A percentile compares a stretch with the other conserved stretches of the same genome.
Conservation (phyloP, 2,797 vertebrate species). For the Trichosurus vulpecula region DNA sequence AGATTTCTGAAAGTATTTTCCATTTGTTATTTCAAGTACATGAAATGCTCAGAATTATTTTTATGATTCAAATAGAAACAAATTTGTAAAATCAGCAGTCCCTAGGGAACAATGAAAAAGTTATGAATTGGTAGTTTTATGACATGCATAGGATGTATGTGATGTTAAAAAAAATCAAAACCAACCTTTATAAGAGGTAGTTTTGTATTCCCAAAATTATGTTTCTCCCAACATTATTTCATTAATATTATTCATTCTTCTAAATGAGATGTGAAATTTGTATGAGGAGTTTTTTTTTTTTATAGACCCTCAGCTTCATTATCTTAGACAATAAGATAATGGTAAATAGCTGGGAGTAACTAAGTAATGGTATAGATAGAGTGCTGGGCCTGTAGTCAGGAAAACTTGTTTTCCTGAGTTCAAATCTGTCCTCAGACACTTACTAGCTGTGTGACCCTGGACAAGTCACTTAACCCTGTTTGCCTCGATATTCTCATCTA, state of each 20-base stretch:
- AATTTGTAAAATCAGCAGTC: neutral
- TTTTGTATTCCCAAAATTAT: conserved; percentile 46
- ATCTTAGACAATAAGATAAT: neutral
- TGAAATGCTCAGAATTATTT: conserved; percentile 2
- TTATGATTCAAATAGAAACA: conserved; percentile 5
- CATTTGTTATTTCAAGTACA: conserved; percentile 8
- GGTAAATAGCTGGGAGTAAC: neutral
- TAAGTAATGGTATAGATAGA: too few species aligned
- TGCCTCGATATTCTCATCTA: too few species aligned
- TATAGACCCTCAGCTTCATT: neutral
- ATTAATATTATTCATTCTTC: conserved; percentile 7
- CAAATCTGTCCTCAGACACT: too few species aligned
- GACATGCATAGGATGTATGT: neutral
- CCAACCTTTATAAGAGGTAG: neutral
- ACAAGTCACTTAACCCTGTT: too few species aligned
- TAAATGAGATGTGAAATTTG: conserved; percentile 2
- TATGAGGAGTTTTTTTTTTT: neutral
- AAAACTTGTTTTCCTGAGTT: too few species aligned
- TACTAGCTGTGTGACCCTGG: too few species aligned
- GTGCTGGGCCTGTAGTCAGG: too few species aligned
- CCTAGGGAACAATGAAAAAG: neutral
- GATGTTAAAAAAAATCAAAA: neutral
- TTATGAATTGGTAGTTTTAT: neutral
- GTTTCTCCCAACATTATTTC: neutral
- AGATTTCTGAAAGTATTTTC: conserved; percentile 16